A percentile compares a stretch with the other conserved stretches of the same genome.
Conservation (phyloP, 2,113 vertebrate genomes). For the Tauraco erythrolophus region DNA sequence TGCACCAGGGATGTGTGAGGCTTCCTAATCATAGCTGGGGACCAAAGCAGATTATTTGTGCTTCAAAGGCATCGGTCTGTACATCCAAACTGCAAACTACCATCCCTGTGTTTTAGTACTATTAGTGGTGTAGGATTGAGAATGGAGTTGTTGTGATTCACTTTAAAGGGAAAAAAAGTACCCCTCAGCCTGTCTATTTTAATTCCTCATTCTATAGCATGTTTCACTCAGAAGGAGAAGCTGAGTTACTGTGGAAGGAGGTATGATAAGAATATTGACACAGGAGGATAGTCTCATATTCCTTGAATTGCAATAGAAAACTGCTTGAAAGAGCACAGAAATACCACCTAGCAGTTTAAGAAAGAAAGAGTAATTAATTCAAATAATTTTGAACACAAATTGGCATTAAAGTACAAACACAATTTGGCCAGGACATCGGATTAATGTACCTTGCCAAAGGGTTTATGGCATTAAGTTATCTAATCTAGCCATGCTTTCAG, state of each 20-base stretch:
- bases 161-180: background rate
- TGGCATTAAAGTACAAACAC: slow-evolving; percentile 5
- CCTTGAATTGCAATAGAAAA: background rate
- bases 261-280: background rate
- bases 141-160: background rate
- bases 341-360: background rate
- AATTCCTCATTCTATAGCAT: background rate
- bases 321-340: background rate
- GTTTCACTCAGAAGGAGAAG: background rate
- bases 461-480: slow-evolving; percentile 36
- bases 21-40: slow-evolving; percentile 51
- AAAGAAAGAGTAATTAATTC: slow-evolving; percentile 38
- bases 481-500: slow-evolving; percentile 32
- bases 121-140: background rate
- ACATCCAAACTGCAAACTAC: background rate
- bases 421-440: background rate
- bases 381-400: slow-evolving; percentile 31
- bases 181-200: background rate
- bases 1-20: slow-evolving; percentile 12
- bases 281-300: background rate
- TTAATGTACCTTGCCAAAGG: slow-evolving; percentile 40
- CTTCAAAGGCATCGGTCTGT: background rate
- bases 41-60: slow-evolving; percentile 42
- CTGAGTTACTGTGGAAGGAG: background rate
- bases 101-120: background rate